phyloP scores from a whole-genome alignment of 1,140 invertebrate genomes.

The Calycopis cecrops region DNA sequence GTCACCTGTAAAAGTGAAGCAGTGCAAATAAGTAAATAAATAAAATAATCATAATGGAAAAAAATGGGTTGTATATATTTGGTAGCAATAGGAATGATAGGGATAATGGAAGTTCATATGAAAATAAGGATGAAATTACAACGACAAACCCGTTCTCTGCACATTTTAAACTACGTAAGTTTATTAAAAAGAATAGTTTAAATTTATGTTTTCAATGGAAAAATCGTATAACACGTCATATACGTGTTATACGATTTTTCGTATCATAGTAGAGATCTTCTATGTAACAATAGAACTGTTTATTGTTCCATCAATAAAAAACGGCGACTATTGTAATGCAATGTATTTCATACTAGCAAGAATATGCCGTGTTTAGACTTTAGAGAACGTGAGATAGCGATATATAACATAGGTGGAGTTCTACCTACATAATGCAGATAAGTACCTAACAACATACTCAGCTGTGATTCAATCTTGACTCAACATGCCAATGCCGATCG shows the following conservation, averaged over 20 bases:
- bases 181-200: slow-evolving; percentile 8
- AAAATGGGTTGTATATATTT: slow-evolving; percentile 52
- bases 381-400: slow-evolving; percentile 3
- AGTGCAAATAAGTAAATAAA: neutral
- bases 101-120: slow-evolving; percentile 27
- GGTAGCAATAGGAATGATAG: slow-evolving; percentile 60
- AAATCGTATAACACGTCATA: no score
- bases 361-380: neutral
- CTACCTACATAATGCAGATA: neutral
- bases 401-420: neutral
- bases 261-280: neutral
- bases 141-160: slow-evolving; percentile 35
- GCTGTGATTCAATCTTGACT: neutral
- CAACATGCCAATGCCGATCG: no score
- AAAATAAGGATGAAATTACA: slow-evolving; percentile 21
- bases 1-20: slow-evolving; percentile 8
- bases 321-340: neutral
- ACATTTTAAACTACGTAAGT: slow-evolving; percentile 64
- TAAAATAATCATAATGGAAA: slow-evolving; percentile 37
- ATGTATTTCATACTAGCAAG: neutral
- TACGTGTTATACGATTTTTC: no score
- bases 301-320: slow-evolving; percentile 5
- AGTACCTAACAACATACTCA: neutral
- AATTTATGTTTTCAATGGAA: no score
- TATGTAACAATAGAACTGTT: slow-evolving; percentile 7